Conservation (phyloP, 2,113 vertebrate species). For the Dicerorhinus sumatrensis region DNA sequence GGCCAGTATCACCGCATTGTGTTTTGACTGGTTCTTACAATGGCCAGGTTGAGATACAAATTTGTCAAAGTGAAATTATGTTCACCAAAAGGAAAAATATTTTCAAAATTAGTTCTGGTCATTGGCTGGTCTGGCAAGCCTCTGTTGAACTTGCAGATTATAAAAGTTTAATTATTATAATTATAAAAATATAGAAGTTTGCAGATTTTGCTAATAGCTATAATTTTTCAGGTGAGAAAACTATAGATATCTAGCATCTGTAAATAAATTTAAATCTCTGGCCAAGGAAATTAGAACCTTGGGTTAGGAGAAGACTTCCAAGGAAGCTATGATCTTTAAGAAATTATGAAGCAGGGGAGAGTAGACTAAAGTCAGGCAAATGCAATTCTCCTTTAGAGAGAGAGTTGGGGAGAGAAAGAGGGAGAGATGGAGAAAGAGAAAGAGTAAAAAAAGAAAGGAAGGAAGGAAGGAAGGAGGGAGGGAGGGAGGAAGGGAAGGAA, state of each 20-base stretch:
- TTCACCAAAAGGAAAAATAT: not conserved
- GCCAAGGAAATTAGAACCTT: not conserved
- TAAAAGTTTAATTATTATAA: not conserved
- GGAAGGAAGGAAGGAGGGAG: not conserved
- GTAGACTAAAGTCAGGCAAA: not conserved
- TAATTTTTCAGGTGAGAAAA: conserved; percentile 25
- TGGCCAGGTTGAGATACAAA: not conserved
- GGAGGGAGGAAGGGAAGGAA: not conserved
- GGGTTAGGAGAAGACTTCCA: not conserved
- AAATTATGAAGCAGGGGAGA: not conserved
- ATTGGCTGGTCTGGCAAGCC: not conserved
- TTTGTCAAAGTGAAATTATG: not conserved
- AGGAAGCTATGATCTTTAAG: not conserved
- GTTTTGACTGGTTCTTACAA: not conserved
- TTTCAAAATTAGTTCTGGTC: not conserved
- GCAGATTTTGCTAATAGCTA: not conserved
- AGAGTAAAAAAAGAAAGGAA: not conserved
- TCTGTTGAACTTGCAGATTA: not conserved
- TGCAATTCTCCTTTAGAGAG: not conserved
- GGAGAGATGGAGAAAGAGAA: not conserved
- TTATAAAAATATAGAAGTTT: not conserved
- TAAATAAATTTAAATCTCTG: conserved; percentile 35
- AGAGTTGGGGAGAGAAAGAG: not conserved
- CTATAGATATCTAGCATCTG: not conserved
- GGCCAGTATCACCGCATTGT: not conserved